Conservation (phyloP, 2,113 vertebrate species). For the Ictalurus furcatus region DNA sequence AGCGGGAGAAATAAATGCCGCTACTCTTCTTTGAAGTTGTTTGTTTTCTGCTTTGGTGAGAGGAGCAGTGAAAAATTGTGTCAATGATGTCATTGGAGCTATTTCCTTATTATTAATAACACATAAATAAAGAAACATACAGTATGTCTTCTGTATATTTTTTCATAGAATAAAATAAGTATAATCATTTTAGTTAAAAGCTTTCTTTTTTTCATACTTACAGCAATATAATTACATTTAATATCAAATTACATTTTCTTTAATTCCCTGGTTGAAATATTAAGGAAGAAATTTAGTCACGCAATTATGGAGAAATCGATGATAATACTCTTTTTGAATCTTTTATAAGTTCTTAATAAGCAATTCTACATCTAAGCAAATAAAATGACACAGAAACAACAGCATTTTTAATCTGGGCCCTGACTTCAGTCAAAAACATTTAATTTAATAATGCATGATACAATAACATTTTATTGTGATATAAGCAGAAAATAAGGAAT, state of each 20-base stretch:
- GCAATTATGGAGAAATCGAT: conserved; percentile 86
- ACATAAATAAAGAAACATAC: background rate
- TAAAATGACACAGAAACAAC: conserved; percentile 86
- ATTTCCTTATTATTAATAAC: conserved; percentile 5
- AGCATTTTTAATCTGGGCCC: conserved; percentile 83
- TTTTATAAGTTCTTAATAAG: conserved; percentile 90
- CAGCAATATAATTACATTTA: background rate
- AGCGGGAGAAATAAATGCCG: conserved; percentile 48
- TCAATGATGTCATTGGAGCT: conserved; percentile 33
- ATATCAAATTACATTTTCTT: conserved; percentile 45
- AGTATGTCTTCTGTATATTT: background rate
- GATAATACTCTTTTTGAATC: conserved; percentile 78
- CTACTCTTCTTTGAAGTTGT: conserved; percentile 41
- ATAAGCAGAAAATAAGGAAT: conserved; percentile 76
- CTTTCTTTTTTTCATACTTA: background rate
- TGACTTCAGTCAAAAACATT: conserved; percentile 80
- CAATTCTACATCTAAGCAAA: conserved; percentile 85
- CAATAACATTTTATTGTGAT: conserved; percentile 81
- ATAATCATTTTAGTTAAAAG: background rate
- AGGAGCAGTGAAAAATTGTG: conserved; percentile 49
- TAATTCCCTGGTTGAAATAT: conserved; percentile 78
- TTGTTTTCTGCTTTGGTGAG: conserved; percentile 45
- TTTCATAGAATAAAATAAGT: background rate
- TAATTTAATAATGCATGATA: conserved; percentile 87
- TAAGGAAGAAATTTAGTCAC: conserved; percentile 61